These are phyloP conservation scores for Pedetes capensis DNA, from an alignment of 2,113 vertebrate species.

Conservation along the genomic window DNA sequence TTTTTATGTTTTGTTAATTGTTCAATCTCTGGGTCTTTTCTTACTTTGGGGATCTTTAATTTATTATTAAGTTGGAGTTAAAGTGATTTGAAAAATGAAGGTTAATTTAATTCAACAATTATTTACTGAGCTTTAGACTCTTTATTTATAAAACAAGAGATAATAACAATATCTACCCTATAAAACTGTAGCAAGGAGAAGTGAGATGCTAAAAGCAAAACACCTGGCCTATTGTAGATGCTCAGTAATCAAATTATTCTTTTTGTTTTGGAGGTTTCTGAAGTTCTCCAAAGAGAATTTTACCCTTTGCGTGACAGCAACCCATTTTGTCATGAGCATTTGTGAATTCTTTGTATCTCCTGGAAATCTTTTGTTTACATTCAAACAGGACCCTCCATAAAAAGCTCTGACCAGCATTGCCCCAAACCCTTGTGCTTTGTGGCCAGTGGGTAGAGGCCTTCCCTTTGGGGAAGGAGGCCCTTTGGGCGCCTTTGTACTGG, in stretches of 20 bases:
- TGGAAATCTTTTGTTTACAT: neutral
- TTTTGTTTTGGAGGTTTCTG: neutral
- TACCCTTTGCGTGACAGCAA: neutral
- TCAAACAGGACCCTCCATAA: neutral
- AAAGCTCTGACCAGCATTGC: neutral
- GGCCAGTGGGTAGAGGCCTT: neutral
- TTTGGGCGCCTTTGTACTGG: neutral
- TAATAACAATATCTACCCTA: neutral
- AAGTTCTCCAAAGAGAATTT: neutral
- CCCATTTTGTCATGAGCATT: neutral
- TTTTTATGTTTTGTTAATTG: neutral
- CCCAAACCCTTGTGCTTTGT: neutral
- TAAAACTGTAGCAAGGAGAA: neutral
- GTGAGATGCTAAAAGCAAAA: neutral
- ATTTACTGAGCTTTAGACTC: neutral
- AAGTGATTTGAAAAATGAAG: neutral
- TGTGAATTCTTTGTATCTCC: neutral
- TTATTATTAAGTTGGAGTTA: neutral
- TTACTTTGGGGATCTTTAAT: neutral
- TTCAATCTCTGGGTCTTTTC: neutral
- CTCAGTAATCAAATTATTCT: neutral
- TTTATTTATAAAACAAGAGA: neutral
- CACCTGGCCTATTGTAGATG: neutral
- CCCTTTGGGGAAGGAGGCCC: neutral
- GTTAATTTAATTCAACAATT: neutral